A percentile compares a stretch with the other conserved stretches of the same genome.
These are phyloP conservation scores for Neelides folsomi DNA, from an alignment of 2,888 invertebrate species.

Conservation along the genomic window DNA sequence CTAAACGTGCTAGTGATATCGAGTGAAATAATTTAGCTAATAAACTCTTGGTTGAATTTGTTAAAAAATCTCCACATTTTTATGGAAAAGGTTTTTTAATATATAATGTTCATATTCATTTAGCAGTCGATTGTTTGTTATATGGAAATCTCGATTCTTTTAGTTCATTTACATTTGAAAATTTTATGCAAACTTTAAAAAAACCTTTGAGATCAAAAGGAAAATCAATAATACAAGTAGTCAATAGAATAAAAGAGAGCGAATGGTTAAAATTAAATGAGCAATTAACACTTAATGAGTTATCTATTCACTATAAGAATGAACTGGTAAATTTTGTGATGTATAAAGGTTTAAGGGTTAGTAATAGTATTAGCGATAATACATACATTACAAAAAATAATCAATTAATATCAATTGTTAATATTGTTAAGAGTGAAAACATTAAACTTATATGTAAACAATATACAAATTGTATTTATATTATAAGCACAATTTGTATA, in stretches of 20 bases:
- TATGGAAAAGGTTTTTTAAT: constrained; percentile 27
- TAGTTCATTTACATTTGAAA: constrained; percentile 31
- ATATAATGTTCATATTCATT: constrained; percentile 34
- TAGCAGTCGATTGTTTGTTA: constrained; percentile 25
- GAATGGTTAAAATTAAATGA: too few relatives aligned
- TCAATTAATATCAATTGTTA: too few relatives aligned
- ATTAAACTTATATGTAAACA: too few relatives aligned
- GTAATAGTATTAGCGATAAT: too few relatives aligned
- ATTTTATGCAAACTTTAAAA: constrained; percentile 28
- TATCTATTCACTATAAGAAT: too few relatives aligned
- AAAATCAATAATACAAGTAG: constrained; percentile 12
- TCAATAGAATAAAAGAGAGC: constrained; percentile 11
- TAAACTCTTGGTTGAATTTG: constrained; percentile 26
- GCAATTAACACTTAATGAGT: too few relatives aligned
- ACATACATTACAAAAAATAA: too few relatives aligned
- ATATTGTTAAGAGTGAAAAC: too few relatives aligned
- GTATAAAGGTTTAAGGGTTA: too few relatives aligned
- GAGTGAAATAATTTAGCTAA: constrained; percentile 21
- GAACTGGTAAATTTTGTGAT: too few relatives aligned
- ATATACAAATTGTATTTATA: too few relatives aligned
- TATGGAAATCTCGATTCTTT: constrained; percentile 26
- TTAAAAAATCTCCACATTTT: constrained; percentile 15
- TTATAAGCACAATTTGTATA: too few relatives aligned
- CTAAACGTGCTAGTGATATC: not conserved
- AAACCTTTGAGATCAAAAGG: constrained; percentile 8